phyloP scores from a whole-genome alignment of 2,113 vertebrate genomes.

The Phalacrocorax aristotelis region DNA sequence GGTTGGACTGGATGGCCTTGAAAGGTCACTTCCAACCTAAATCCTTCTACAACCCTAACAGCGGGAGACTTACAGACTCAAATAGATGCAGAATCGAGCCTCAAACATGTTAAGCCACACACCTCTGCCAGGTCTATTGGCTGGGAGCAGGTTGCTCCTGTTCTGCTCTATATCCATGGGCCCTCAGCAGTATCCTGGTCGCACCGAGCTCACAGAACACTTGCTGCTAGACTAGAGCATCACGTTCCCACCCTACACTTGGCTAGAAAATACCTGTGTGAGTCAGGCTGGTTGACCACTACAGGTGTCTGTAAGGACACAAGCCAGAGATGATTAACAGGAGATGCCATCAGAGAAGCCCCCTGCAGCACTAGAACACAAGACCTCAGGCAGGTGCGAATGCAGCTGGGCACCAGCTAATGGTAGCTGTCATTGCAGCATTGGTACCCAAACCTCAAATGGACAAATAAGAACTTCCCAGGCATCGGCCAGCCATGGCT shows the following conservation, averaged over 20 bases:
- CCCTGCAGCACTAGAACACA: background rate
- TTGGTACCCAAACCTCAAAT: no score
- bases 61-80: background rate
- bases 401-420: fast-evolving
- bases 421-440: no score
- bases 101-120: fast-evolving
- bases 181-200: background rate
- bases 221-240: background rate
- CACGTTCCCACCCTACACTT: background rate
- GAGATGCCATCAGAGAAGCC: background rate
- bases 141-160: background rate
- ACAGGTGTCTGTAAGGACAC: background rate
- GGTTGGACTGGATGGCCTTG: background rate
- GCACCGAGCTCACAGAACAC: background rate
- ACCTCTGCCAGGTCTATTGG: background rate
- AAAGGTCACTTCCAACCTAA: background rate
- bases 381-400: no score
- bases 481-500: background rate
- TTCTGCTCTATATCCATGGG: background rate
- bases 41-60: background rate
- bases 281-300: background rate
- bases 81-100: no score
- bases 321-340: background rate
- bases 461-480: no score
- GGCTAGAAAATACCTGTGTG: background rate